Conservation (phyloP, 2,113 vertebrate species). For the Ailurus styani region DNA sequence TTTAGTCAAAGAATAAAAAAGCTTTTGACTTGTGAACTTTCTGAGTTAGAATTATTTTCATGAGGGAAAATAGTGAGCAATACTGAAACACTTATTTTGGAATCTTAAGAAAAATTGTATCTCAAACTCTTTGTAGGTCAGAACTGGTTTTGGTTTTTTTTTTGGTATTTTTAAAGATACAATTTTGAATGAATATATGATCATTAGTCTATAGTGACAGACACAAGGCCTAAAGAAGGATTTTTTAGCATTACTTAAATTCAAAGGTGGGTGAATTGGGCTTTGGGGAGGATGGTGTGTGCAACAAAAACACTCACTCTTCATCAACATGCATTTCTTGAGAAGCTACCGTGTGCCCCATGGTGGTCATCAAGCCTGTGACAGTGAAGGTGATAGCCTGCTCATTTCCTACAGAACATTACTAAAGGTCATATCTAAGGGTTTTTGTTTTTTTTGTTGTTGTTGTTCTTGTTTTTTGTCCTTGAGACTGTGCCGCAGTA, state of each 20-base stretch:
- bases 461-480: background rate
- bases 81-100: background rate
- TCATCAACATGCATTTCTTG: background rate
- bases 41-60: background rate
- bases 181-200: background rate
- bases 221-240: background rate
- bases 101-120: conserved; percentile 4
- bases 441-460: background rate
- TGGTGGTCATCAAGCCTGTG: too few relatives aligned
- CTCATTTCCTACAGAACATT: background rate
- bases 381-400: background rate
- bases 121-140: background rate
- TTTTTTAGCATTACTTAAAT: conserved; percentile 21
- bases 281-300: background rate
- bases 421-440: background rate
- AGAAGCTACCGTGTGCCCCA: background rate
- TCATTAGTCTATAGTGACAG: background rate
- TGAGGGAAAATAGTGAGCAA: background rate
- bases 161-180: background rate
- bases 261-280: background rate
- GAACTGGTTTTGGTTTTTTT: background rate
- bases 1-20: background rate
- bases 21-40: background rate
- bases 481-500: background rate
- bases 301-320: background rate